Conservation (phyloP, 2,113 vertebrate genomes). For the Otolemur garnettii region DNA sequence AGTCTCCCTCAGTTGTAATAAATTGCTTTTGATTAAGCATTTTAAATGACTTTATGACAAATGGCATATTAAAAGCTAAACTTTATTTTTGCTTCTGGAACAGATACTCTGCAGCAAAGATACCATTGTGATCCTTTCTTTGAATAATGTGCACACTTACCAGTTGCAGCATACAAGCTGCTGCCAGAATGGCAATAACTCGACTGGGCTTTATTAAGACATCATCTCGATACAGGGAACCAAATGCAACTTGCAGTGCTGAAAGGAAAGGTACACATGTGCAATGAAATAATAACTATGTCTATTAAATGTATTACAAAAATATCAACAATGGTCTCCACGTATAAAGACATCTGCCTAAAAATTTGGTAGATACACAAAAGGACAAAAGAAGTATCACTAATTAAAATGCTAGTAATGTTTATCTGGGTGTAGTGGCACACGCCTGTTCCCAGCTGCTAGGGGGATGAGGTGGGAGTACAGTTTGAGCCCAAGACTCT, state of each 20-base stretch:
- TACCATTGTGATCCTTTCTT: neutral
- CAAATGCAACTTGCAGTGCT: constrained; percentile 98
- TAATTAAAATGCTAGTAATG: constrained; percentile 27
- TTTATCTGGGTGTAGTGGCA: too few relatives aligned
- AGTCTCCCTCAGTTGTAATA: neutral
- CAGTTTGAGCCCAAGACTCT: too few relatives aligned
- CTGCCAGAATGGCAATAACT: constrained; percentile 95
- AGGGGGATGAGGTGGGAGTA: too few relatives aligned
- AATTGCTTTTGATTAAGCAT: constrained; percentile 44
- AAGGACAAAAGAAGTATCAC: constrained; percentile 11
- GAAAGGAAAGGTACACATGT: constrained; percentile 48
- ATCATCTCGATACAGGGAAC: constrained; percentile 97
- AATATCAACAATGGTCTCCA: neutral
- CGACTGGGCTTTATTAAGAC: constrained; percentile 97
- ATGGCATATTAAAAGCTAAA: constrained; percentile 13
- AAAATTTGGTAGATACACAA: constrained; percentile 14
- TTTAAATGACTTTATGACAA: constrained; percentile 56
- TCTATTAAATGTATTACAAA: neutral
- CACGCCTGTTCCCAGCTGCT: too few relatives aligned
- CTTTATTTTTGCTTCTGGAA: constrained; percentile 60
- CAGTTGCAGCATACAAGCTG: constrained; percentile 97
- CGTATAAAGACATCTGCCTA: neutral
- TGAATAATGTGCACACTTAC: constrained; percentile 88
- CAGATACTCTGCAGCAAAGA: neutral
- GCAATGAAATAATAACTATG: neutral